Base-by-base conservation (phyloP, 2,888 invertebrate genomes). In the Creontiades dilutus region DNA sequence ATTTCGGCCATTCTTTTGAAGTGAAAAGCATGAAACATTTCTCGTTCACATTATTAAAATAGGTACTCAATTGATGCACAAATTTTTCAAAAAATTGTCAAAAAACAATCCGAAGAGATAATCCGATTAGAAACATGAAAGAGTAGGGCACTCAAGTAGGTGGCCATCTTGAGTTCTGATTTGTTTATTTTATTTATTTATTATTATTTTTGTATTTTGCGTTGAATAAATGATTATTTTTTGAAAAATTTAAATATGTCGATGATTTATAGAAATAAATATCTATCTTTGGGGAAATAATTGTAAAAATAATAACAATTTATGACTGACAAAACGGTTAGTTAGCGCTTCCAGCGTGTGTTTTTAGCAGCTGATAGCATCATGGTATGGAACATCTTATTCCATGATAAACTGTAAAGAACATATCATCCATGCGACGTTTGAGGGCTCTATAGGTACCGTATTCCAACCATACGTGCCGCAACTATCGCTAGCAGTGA, bases 121-220 rank as follows among this genome's bases (percentile, higher is more conserved):
- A 46, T 78, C 16, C 78, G 46, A 78, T 46, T 16, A 47, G 46
- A 78, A 78, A 78, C 78, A 46, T 78, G 46, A 14, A 47, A 78
- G 46, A n/a, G 47, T 47, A 78, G 47, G 47, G 47, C 16, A 78
- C 46, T 78, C 46, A 37, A 46, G 78, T 46, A 78, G n/a, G n/a
- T 19, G 78, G 78, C 78, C 78, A 78, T 78, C n/a, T 78, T 78
- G 78, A 46, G 47, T 46, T 78, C 68, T 2, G 46, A 11, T 78
- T 47, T 78, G 37, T 47, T 78, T 78, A 52, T 52, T 52, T 14
- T 52, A 14, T 11, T 13, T 52, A 11, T 48, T 48, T 48, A 48
- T 48, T 48, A 13, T n/a, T n/a, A n/a, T n/a, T n/a, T 37, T 37
- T 37, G 2, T 7, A 37, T 37, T 37, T 52, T 52, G 52, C 3